These are phyloP conservation scores for Aradus depressus DNA, from an alignment of 2,888 invertebrate species.

Conservation along the genomic window DNA sequence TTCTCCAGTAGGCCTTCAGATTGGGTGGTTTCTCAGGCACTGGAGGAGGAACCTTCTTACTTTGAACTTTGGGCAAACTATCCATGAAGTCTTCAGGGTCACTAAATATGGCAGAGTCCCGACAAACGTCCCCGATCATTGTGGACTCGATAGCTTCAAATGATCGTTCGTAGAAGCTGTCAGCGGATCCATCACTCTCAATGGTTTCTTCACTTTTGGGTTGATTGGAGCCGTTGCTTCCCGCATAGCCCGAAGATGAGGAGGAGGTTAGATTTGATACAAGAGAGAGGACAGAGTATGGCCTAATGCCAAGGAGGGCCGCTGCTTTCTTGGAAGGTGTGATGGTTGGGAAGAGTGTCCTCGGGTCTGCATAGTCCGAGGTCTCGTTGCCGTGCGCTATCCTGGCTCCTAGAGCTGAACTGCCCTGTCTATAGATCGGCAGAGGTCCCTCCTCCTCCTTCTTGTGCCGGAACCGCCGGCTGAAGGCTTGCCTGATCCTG, in stretches of 20 bases:
- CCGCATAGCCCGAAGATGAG: constrained; percentile 35
- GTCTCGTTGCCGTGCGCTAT: constrained; percentile 49
- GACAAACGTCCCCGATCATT: constrained; percentile 51
- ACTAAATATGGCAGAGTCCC: constrained; percentile 75
- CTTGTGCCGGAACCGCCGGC: constrained; percentile 36
- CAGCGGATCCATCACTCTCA: constrained; percentile 43
- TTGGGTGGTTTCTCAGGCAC: constrained; percentile 49
- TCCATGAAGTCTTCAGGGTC: constrained; percentile 49
- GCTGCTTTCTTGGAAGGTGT: constrained; percentile 31
- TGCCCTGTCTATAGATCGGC: constrained; percentile 60
- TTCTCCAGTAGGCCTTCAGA: constrained; percentile 30
- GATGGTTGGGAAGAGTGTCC: constrained; percentile 46
- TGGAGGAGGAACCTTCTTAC: constrained; percentile 45
- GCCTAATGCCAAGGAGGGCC: constrained; percentile 33
- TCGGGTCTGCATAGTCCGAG: constrained; percentile 75
- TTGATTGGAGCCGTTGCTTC: constrained; percentile 20
- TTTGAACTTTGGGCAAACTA: constrained; percentile 26
- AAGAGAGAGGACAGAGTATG: constrained; percentile 44
- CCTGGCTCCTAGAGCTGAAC: constrained; percentile 71
- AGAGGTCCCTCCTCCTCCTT: constrained; percentile 31
- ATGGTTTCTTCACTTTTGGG: constrained; percentile 29
- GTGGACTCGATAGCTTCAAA: constrained; percentile 64
- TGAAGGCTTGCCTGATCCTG: constrained; percentile 32
- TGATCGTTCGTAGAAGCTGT: constrained; percentile 64
- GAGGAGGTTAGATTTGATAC: constrained; percentile 47